These are phyloP conservation scores for Beris chalybata DNA, from an alignment of 2,888 invertebrate species.

Conservation along the genomic window DNA sequence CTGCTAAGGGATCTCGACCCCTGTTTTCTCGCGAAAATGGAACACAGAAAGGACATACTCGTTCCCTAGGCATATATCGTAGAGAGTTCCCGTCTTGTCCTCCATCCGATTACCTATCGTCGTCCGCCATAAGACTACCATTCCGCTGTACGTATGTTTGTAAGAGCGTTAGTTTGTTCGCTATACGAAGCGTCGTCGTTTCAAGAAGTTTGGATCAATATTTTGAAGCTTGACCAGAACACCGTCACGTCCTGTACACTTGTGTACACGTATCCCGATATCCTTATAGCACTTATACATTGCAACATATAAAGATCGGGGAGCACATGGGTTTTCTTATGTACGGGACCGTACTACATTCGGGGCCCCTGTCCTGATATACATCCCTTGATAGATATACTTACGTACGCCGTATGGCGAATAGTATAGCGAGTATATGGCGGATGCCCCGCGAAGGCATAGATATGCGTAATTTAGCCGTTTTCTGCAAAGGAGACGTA, in stretches of 20 bases:
- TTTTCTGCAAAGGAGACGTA: conserved; percentile 37
- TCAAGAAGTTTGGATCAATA: conserved; percentile 42
- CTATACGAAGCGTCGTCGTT: conserved; percentile 37
- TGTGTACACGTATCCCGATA: conserved; percentile 36
- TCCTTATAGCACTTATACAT: conserved; percentile 18
- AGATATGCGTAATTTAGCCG: conserved; percentile 40
- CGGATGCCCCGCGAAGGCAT: conserved; percentile 35
- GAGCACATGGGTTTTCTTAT: conserved; percentile 37
- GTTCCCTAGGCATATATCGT: conserved; percentile 37
- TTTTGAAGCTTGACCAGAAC: conserved; percentile 42
- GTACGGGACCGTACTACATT: conserved; percentile 20
- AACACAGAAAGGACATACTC: conserved; percentile 33
- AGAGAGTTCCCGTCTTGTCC: conserved; percentile 24
- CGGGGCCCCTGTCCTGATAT: conserved; percentile 6
- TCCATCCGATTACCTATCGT: conserved; percentile 9
- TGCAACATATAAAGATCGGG: conserved; percentile 26
- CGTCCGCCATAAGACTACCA: conserved; percentile 19
- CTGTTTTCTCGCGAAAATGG: conserved; percentile 40
- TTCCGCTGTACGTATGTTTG: conserved; percentile 24
- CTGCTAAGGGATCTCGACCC: conserved; percentile 35
- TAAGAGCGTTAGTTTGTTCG: conserved; percentile 8
- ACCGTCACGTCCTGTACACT: conserved; percentile 41
- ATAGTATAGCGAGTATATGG: conserved; percentile 26
- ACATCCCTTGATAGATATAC: conserved; percentile 4
- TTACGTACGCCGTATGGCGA: background rate